Percentiles rank a stretch among this genome's conserved stretches.
phyloP scores from a whole-genome alignment of 2,888 invertebrate species.

The Anodontia alba region DNA sequence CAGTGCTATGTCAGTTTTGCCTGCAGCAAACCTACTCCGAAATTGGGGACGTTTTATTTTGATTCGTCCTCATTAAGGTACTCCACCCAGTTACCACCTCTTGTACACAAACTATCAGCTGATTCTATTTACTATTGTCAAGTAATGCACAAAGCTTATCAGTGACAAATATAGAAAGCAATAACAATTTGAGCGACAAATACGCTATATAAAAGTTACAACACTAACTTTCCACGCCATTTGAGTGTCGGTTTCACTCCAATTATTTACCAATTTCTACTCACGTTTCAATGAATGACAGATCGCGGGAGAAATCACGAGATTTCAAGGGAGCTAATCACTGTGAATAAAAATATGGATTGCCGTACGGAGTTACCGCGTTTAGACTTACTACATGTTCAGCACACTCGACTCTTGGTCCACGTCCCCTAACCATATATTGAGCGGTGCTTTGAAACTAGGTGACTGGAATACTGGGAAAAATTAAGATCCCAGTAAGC shows the following conservation, averaged over 20 bases:
- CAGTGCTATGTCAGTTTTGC: too few relatives aligned
- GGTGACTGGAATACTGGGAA: too few relatives aligned
- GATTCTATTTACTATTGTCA: background rate
- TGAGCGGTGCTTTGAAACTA: too few relatives aligned
- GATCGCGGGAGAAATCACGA: conserved; percentile 11
- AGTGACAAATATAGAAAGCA: background rate
- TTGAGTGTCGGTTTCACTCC: background rate
- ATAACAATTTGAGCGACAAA: too few relatives aligned
- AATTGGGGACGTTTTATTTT: too few relatives aligned
- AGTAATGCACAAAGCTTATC: background rate
- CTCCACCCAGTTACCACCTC: background rate
- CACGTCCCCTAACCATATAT: too few relatives aligned
- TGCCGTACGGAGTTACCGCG: too few relatives aligned
- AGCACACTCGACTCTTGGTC: too few relatives aligned
- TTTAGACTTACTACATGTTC: too few relatives aligned
- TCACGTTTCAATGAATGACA: background rate
- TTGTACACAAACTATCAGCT: background rate
- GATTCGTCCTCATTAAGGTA: background rate
- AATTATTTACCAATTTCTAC: background rate
- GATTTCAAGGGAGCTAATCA: background rate
- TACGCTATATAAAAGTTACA: background rate
- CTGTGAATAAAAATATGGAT: background rate
- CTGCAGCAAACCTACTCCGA: too few relatives aligned
- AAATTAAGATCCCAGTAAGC: too few relatives aligned
- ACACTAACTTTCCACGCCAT: background rate